A percentile compares a stretch with the other conserved stretches of the same genome.
Evolutionary conservation across 2,797 vertebrate genomes (phyloP).

Genomic region (Periophthalmus magnuspinnatus): DNA sequence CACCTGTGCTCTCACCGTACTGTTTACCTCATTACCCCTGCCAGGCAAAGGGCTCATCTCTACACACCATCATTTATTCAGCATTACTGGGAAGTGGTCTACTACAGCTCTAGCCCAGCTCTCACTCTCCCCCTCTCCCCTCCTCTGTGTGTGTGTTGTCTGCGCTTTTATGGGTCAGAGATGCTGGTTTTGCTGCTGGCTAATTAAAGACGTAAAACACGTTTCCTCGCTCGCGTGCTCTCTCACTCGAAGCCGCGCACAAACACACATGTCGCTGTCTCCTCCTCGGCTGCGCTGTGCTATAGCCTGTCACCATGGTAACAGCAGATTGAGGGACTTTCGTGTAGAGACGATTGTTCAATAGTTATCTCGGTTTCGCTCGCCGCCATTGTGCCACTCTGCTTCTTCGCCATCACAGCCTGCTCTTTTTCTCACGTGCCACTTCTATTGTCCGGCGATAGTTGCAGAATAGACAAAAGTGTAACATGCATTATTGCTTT

Average conservation of each 20-base stretch:
- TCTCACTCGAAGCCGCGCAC: constrained; percentile 31
- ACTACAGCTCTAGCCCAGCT: constrained; percentile 31
- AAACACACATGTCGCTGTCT: constrained; percentile 26
- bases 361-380: constrained; percentile 58
- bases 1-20: constrained; percentile 45
- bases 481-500: neutral
- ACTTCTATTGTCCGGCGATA: constrained; percentile 27
- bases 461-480: neutral
- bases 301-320: constrained; percentile 66
- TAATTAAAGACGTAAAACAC: constrained; percentile 63
- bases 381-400: constrained; percentile 35
- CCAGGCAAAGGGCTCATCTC: constrained; percentile 36
- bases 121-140: constrained; percentile 7
- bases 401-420: constrained; percentile 36
- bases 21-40: constrained; percentile 52
- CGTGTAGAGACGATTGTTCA: constrained; percentile 55
- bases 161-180: constrained; percentile 63
- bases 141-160: constrained; percentile 13
- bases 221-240: constrained; percentile 28
- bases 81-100: constrained; percentile 67
- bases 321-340: constrained; percentile 70
- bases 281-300: constrained; percentile 47
- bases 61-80: constrained; percentile 63
- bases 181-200: constrained; percentile 48
- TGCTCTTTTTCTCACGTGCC: constrained; percentile 37